Base-by-base conservation (phyloP, 2,888 invertebrate species). In the Ashinkailepas kermadecensis region DNA sequence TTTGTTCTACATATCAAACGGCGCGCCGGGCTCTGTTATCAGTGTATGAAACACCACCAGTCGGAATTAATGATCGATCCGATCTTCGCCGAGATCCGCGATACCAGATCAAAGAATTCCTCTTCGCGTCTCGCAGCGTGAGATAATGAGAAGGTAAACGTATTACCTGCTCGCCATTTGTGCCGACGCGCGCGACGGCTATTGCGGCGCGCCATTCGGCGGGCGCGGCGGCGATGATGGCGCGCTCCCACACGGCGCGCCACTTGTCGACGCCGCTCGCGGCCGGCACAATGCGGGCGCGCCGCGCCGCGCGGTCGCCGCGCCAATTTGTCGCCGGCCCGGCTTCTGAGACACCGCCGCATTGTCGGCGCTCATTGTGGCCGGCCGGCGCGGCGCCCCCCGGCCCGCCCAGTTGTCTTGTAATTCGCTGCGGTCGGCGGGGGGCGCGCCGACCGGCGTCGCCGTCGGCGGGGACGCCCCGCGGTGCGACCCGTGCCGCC, bases 1-100 rank as follows among this genome's bases (percentile, higher is more conserved):
- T 74, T 74, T 74, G 74, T 74, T 74, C 74, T 74, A 74, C 74
- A 56, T 74, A 74, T 74, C 74, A 74, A 56, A 74, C 74, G 74
- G 56, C 15, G 54, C 9, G 74, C 56, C 21, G 21, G 54, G 12
- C 74, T 54, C 54, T 13, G 74, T 54, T 56, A 74, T 74, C 74
- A 74, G 74, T 21, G 56, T 56, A 74, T 11, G 74, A 74, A 74
- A 74, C 74, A 56, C 21, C 56, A 74, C 74, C 74, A 74, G 74
- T 56, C 54, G 18, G 56, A 74, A 74, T 74, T 74, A 74, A 74
- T 74, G 74, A 74, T 74, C 56, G 74, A 74, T 74, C 56, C 21
- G 18, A 74, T 74, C 54, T 21, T 3, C 13, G 39, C 25, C 12
- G 4, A 7, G 15, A 13, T 74, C 74, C 23, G 39, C 70, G 74